Base-by-base conservation (phyloP, 2,113 vertebrate species). In the Manacus vitellinus region DNA sequence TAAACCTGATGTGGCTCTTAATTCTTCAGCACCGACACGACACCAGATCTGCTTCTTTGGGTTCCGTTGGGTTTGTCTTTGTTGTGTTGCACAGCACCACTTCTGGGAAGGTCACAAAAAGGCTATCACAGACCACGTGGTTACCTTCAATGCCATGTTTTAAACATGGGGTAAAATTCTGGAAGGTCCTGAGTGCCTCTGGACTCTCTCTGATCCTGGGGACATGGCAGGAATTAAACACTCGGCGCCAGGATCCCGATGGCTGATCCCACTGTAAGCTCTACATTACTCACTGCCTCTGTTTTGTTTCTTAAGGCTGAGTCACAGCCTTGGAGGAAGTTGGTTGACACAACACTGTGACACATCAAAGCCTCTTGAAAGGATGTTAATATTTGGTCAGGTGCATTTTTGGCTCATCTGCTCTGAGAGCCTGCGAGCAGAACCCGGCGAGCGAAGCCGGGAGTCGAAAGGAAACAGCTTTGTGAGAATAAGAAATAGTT, bases 351-450 rank as follows among this genome's bases (percentile, higher is more conserved):
- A 61, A n/a, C 31, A 37, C 55, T 27, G 1, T 35, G 78, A 59
- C 79, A 79, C 87, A 94, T 94, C 85, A 95, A 96, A 92, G 94
- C 54, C 74, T 85, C n/a, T 78, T 62, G 76, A 86, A 75, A 96
- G 94, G 94, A 95, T 95, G 88, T 94, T 77, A 93, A 76, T 97
- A 97, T 98, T 98, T 98, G 95, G 92, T 97, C 96, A 98, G 97
- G 94, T 97, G 89, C 73, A 27, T 84, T 39, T 95, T 96, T 93
- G 94, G 87, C 65, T 94, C 85, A 74, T 91, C 92, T 95, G 92
- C 74, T 81, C 89, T 66, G 70, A 87, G 35, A 95, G 89, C 55
- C 77, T 37, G 20, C 16, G 12, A 62, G 66, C 89, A 59, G 21
- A 46, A 72, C 76, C 37, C 37, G 9, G 89, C 10, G 41, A 59